phyloP scores from a whole-genome alignment of 2,888 invertebrate genomes.

The Taphrorychus bicolor region DNA sequence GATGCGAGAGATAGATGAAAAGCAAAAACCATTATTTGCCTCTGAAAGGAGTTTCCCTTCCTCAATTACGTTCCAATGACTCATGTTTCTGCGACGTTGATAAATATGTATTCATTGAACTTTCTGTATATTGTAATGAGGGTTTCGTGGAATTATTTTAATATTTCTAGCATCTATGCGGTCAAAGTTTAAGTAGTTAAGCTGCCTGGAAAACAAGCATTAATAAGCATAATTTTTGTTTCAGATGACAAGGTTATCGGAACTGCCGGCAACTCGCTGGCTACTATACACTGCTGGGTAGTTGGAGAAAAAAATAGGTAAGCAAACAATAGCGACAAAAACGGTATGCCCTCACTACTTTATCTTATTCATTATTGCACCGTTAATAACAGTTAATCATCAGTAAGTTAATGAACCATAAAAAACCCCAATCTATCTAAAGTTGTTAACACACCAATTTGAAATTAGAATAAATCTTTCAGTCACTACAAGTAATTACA shows the following conservation, averaged over 20 bases:
- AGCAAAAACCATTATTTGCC: constrained; percentile 8
- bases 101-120: background rate
- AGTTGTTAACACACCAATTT: too few relatives aligned
- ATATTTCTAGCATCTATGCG: background rate
- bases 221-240: constrained; percentile 12
- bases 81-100: constrained; percentile 4
- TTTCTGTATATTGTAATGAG: background rate
- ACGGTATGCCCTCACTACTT: too few relatives aligned
- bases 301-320: constrained; percentile 37
- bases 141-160: background rate
- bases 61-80: background rate
- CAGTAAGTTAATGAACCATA: too few relatives aligned
- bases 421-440: too few relatives aligned
- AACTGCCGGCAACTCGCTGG: constrained; percentile 55
- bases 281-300: constrained; percentile 55
- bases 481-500: too few relatives aligned
- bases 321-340: too few relatives aligned
- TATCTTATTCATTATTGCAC: too few relatives aligned
- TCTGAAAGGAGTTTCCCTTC: constrained; percentile 8
- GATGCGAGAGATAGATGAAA: background rate
- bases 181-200: background rate
- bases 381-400: too few relatives aligned
- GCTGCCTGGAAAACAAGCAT: background rate
- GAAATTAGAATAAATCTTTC: too few relatives aligned
- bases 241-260: constrained; percentile 32